Conservation (phyloP, 2,888 invertebrate genomes). For the Drosophila nigricruria region DNA sequence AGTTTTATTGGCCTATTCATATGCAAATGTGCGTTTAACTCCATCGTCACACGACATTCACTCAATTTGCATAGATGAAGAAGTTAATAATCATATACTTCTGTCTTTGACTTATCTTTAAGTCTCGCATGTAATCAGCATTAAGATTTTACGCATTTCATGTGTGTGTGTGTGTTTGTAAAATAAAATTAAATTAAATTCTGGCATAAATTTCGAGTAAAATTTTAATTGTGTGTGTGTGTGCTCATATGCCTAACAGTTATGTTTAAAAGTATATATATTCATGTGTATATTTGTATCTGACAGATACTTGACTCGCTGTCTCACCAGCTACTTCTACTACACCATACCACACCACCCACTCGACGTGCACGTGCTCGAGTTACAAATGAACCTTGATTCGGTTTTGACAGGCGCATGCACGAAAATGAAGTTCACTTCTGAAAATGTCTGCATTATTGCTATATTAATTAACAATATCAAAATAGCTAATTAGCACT, state of each 20-base stretch:
- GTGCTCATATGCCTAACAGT: conserved; percentile 24
- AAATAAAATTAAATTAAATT: conserved; percentile 69
- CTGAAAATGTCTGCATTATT: conserved; percentile 14
- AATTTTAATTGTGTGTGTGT: conserved; percentile 13
- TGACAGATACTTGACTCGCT: conserved; percentile 16
- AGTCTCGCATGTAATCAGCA: conserved; percentile 47
- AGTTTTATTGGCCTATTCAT: conserved; percentile 49
- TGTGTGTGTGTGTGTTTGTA: conserved; percentile 2
- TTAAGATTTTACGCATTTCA: conserved; percentile 23
- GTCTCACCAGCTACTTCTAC: conserved; percentile 17
- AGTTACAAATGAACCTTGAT: conserved; percentile 29
- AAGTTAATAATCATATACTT: conserved; percentile 35
- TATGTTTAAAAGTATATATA: conserved; percentile 1
- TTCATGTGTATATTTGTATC: conserved; percentile 15
- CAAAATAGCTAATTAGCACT: conserved; percentile 26
- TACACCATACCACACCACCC: background rate
- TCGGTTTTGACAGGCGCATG: conserved; percentile 1
- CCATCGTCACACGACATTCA: conserved; percentile 31
- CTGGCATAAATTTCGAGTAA: conserved; percentile 57
- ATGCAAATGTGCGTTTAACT: conserved; percentile 25
- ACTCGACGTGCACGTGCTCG: conserved; percentile 29
- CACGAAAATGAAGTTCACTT: conserved; percentile 1
- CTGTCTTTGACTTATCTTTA: conserved; percentile 40
- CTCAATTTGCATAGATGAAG: conserved; percentile 45
- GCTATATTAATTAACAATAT: conserved; percentile 25